Conservation (phyloP, 2,888 invertebrate species). For the Tetrapedia diversipes region DNA sequence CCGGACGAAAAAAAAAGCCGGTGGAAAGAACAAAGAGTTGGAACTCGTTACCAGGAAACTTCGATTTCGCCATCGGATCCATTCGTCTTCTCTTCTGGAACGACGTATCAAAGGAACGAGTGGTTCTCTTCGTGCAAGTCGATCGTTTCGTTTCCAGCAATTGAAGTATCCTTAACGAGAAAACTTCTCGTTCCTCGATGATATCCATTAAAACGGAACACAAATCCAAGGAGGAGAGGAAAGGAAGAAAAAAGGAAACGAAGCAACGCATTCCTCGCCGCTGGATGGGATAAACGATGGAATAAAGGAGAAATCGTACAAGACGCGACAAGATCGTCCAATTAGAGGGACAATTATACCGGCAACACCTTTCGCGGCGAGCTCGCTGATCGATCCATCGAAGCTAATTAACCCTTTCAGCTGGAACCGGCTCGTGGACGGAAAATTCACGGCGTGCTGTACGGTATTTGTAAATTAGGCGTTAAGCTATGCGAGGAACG, state of each 20-base stretch:
- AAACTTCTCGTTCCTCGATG: constrained; percentile 17
- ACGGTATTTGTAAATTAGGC: neutral
- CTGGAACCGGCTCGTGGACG: too few species aligned
- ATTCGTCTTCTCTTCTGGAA: constrained; percentile 6
- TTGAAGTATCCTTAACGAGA: constrained; percentile 30
- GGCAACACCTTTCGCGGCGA: constrained; percentile 37
- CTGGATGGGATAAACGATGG: constrained; percentile 7
- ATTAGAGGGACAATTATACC: constrained; percentile 42
- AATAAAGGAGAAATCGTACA: constrained; percentile 13
- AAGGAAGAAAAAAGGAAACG: too few species aligned
- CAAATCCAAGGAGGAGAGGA: too few species aligned
- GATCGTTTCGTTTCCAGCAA: constrained; percentile 14
- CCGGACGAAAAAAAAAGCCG: neutral
- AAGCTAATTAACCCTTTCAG: constrained; percentile 45
- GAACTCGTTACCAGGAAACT: neutral
- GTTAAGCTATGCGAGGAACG: neutral
- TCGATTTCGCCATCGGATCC: neutral
- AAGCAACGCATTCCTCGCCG: constrained; percentile 1
- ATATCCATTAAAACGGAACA: constrained; percentile 8
- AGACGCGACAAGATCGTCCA: constrained; percentile 29
- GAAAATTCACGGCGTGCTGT: neutral
- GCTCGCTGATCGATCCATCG: constrained; percentile 14
- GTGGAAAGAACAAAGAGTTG: neutral
- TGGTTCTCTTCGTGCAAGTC: neutral
- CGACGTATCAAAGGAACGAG: neutral